Evolutionary conservation across 2,113 vertebrate species (phyloP).

Genomic region (Oncorhynchus masou): DNA sequence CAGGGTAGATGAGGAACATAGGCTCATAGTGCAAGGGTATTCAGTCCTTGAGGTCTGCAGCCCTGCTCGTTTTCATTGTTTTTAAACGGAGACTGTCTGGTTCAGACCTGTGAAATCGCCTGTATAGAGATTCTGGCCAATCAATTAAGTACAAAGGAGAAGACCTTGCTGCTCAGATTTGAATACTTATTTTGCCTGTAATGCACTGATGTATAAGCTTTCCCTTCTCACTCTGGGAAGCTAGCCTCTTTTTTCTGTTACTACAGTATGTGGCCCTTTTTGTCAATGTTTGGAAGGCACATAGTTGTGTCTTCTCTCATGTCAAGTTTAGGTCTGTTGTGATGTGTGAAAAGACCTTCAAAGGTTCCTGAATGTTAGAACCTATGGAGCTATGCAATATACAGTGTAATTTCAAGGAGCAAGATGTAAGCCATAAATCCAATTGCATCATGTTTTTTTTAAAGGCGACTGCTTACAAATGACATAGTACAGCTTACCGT

Average conservation of each 20-base stretch:
- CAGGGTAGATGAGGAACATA: slow-evolving; percentile 41
- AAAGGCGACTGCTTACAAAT: too few relatives aligned
- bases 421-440: too few relatives aligned
- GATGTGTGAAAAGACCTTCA: not conserved
- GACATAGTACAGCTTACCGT: too few relatives aligned
- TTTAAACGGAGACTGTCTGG: too few relatives aligned
- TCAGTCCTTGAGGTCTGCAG: slow-evolving; percentile 10
- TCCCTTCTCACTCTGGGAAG: not conserved
- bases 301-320: not conserved
- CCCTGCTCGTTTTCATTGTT: not conserved
- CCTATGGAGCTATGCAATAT: not conserved
- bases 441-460: too few relatives aligned
- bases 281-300: not conserved
- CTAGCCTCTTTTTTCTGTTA: not conserved
- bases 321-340: not conserved
- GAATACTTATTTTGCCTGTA: not conserved
- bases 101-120: too few relatives aligned
- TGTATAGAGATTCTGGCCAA: too few relatives aligned
- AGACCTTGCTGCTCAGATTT: too few relatives aligned
- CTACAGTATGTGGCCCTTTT: not conserved
- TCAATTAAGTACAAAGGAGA: too few relatives aligned
- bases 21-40: not conserved
- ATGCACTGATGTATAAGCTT: slow-evolving; percentile 27
- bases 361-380: not conserved
- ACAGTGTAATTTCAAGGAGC: not conserved